A percentile compares a stretch with the other conserved stretches of the same genome.
These are phyloP conservation scores for Podocnemis expansa DNA, from an alignment of 2,113 vertebrate species.

Conservation along the genomic window DNA sequence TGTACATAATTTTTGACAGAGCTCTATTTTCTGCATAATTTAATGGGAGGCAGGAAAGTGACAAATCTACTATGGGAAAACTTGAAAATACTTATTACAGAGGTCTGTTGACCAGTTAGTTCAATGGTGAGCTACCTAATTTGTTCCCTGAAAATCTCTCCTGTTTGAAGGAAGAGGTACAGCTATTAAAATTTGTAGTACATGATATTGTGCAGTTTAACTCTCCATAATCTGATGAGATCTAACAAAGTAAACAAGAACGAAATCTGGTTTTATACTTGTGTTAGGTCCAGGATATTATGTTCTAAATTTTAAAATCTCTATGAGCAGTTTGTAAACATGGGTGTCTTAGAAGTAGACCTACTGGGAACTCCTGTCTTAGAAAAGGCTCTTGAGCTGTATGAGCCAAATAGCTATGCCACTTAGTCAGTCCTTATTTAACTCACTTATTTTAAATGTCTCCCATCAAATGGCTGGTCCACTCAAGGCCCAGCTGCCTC, in stretches of 20 bases:
- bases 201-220: conserved; percentile 54
- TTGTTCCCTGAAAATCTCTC: conserved; percentile 11
- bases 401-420: neutral
- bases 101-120: conserved; percentile 45
- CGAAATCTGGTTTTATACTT: conserved; percentile 51
- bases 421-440: neutral
- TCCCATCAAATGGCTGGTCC: neutral
- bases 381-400: neutral
- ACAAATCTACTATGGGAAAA: conserved; percentile 52
- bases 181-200: conserved; percentile 65
- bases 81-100: conserved; percentile 59
- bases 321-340: conserved; percentile 18
- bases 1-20: conserved; percentile 57
- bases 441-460: neutral
- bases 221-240: conserved; percentile 58
- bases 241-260: conserved; percentile 46
- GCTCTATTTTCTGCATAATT: conserved; percentile 51
- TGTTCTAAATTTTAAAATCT: conserved; percentile 64
- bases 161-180: conserved; percentile 31
- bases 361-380: neutral
- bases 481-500: neutral
- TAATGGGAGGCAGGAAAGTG: conserved; percentile 29
- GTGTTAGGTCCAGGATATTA: conserved; percentile 34
- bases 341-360: conserved; percentile 7
- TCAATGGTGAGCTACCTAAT: neutral